phyloP scores from a whole-genome alignment of 2,888 invertebrate species.

The Eupithecia tripunctaria region DNA sequence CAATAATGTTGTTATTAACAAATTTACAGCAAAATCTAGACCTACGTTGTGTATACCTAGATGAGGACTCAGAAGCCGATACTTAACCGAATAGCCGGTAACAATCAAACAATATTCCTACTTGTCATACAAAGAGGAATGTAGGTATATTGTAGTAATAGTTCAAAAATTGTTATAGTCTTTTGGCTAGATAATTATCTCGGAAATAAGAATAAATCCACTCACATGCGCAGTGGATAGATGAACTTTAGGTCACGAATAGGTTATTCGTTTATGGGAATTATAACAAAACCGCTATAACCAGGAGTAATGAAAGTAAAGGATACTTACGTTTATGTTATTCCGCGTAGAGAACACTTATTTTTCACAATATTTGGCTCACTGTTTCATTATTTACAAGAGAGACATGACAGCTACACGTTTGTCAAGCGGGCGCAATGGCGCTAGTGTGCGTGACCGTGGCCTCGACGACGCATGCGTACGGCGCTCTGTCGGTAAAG shows the following conservation, averaged over 20 bases:
- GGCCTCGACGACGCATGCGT: slow-evolving; percentile 79
- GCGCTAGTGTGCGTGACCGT: slow-evolving; percentile 70
- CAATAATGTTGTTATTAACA: not conserved
- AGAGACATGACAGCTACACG: slow-evolving; percentile 62
- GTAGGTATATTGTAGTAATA: not conserved
- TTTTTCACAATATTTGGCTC: slow-evolving; percentile 55
- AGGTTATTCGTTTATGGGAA: slow-evolving; percentile 7
- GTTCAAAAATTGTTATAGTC: not conserved
- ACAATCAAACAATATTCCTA: too few species aligned
- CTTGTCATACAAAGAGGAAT: too few species aligned
- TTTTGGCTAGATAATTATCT: not conserved
- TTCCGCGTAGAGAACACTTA: slow-evolving; percentile 53
- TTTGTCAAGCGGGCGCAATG: slow-evolving; percentile 61
- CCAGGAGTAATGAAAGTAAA: slow-evolving; percentile 37
- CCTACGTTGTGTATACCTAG: not conserved
- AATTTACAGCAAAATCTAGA: not conserved
- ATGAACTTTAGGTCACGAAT: not conserved
- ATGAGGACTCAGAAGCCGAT: not conserved
- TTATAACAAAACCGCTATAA: slow-evolving; percentile 12
- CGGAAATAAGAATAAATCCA: not conserved
- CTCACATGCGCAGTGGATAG: slow-evolving; percentile 48
- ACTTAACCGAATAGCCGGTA: not conserved
- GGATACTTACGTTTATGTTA: slow-evolving; percentile 63
- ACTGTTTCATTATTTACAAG: slow-evolving; percentile 64
- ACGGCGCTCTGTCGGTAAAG: slow-evolving; percentile 60